Percentiles rank a stretch among this genome's conserved stretches.
Evolutionary conservation across 1,140 invertebrate genomes (phyloP).

Genomic region (Adelges cooleyi): DNA sequence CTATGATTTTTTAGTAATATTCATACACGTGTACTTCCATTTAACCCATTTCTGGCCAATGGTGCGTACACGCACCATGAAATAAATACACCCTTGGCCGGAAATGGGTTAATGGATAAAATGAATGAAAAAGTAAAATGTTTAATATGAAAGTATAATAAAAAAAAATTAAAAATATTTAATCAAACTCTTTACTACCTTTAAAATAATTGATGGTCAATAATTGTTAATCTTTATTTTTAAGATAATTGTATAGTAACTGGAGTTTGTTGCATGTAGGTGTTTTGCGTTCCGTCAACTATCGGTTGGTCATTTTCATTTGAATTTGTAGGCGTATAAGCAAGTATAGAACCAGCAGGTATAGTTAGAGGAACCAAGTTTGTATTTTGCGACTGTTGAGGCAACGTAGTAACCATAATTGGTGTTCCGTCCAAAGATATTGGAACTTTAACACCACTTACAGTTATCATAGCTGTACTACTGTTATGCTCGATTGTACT

Average conservation of each 20-base stretch:
- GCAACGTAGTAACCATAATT: conserved; percentile 12
- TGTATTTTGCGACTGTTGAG: neutral
- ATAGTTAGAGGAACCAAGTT: neutral
- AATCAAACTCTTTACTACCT: no score
- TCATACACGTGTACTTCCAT: no score
- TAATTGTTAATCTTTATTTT: no score
- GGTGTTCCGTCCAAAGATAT: conserved; percentile 8
- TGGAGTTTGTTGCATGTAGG: conserved; percentile 4
- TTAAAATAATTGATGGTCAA: no score
- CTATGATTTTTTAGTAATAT: no score
- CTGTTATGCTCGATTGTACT: neutral
- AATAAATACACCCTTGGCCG: no score
- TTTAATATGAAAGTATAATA: no score
- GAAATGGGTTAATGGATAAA: no score
- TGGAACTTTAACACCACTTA: conserved; percentile 23
- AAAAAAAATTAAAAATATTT: no score
- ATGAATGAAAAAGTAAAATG: no score
- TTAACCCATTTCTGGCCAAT: no score
- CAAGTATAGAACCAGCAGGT: conserved; percentile 1
- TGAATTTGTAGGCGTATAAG: neutral
- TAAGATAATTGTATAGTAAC: conserved; percentile 21
- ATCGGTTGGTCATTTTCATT: conserved; percentile 15
- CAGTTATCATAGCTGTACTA: conserved; percentile 15
- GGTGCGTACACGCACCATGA: no score
- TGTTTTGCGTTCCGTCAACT: neutral